Base-by-base conservation (phyloP, 2,113 vertebrate genomes). In the Cynocephalus volans region DNA sequence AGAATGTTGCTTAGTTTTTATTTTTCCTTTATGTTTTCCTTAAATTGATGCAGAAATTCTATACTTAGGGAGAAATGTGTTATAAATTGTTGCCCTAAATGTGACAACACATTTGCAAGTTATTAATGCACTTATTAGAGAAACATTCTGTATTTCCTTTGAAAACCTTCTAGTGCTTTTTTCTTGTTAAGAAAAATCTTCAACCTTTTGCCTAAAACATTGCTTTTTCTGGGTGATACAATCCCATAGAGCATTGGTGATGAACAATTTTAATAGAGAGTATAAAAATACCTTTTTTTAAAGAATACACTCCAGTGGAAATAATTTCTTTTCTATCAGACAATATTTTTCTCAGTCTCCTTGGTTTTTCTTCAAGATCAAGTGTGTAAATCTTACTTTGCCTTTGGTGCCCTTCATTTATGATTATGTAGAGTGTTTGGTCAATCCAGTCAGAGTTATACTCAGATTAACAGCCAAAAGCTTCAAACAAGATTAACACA, bases 51-150 rank as follows among this genome's bases (percentile, higher is more conserved):
- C 50, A 97, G 70, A 95, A 52, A 87, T 93, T 67, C 33, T 88
- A 93, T 87, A 88, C 54, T 96, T 73, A 80, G 62, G 36, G 11
- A 86, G 76, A 97, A 94, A 96, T 85, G 23, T 69, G 58, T 36
- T 95, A 85, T 89, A 97, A 95, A 94, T 95, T 95, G 45, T 96
- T 96, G 84, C 84, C 92, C 54, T 97, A 92, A 96, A 94, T 95
- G 67, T 97, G 88, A 96, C 94, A 97, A 95, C 60, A 95, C 45
- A 97, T 96, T 97, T 96, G 58, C 76, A 98, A 90, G 56, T 90
- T 97, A 97, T 97, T 96, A 97, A 96, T 96, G 76, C 12, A 17
- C 52, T 97, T 96, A 96, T 95, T 96, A 97, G 79, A 75, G 52
- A 90, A 97, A 82, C 58, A 95, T 52, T 85, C 15, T 95, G 28